Conservation (phyloP, 2,113 vertebrate species). For the Lamprotornis superbus region DNA sequence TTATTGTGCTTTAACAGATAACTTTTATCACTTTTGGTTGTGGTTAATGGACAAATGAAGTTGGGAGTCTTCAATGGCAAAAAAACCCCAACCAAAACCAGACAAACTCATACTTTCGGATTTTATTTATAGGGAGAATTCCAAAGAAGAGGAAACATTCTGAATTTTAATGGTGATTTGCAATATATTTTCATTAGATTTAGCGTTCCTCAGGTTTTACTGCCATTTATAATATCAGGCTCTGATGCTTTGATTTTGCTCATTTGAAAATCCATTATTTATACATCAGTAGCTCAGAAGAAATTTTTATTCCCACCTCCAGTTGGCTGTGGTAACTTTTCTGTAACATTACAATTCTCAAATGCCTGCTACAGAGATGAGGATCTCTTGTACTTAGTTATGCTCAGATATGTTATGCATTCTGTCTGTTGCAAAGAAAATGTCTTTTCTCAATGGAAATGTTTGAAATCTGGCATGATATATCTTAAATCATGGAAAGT, state of each 20-base stretch:
- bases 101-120: background rate
- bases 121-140: background rate
- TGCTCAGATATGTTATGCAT: background rate
- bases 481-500: constrained; percentile 46
- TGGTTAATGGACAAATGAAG: background rate
- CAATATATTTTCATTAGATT: background rate
- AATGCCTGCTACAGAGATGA: background rate
- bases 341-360: background rate
- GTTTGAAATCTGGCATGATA: constrained; percentile 18
- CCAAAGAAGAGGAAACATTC: background rate
- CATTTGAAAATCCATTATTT: background rate
- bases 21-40: background rate
- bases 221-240: background rate
- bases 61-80: background rate
- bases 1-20: background rate
- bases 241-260: background rate
- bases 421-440: background rate
- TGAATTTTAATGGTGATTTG: background rate
- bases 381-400: background rate
- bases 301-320: background rate
- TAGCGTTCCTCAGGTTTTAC: background rate
- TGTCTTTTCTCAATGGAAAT: constrained; percentile 24
- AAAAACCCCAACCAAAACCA: background rate
- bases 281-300: background rate
- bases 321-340: background rate